Evolutionary conservation across 2,888 invertebrate species (phyloP).

Genomic region (Zhuqinia jingwanae): DNA sequence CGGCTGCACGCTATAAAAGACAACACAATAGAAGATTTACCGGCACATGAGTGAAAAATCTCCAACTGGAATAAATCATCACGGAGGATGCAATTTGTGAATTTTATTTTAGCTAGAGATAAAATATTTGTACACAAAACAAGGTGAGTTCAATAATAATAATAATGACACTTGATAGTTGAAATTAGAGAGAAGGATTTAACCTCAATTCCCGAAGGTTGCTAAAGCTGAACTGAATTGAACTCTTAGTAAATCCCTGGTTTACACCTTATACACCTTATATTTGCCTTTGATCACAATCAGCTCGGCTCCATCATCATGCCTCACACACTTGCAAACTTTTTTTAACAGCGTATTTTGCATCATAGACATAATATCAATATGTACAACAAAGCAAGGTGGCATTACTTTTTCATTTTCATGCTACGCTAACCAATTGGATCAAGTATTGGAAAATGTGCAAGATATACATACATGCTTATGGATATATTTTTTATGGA

Average conservation of each 20-base stretch:
- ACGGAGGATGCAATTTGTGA: too few species aligned
- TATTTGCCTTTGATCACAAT: conserved; percentile 28
- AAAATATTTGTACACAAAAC: not conserved
- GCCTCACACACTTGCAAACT: not conserved
- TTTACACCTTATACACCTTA: not conserved
- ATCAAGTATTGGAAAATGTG: too few species aligned
- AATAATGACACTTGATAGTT: not conserved
- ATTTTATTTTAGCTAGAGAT: not conserved
- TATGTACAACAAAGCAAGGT: too few species aligned
- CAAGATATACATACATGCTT: too few species aligned
- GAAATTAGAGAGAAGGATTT: not conserved
- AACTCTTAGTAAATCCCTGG: conserved; percentile 16
- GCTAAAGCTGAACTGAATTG: conserved; percentile 42
- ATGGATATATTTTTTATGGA: too few species aligned
- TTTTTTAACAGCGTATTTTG: too few species aligned
- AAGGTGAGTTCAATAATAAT: not conserved
- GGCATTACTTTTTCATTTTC: too few species aligned
- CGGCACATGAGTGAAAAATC: too few species aligned
- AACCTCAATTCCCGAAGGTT: conserved; percentile 25
- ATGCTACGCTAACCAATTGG: not conserved
- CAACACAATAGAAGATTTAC: too few species aligned
- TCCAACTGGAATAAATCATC: too few species aligned
- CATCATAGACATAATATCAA: too few species aligned
- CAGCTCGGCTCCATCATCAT: conserved; percentile 6
- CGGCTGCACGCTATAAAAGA: too few species aligned